Evolutionary conservation across 2,113 vertebrate species (phyloP).

Genomic region (Triplophysa siluroides): DNA sequence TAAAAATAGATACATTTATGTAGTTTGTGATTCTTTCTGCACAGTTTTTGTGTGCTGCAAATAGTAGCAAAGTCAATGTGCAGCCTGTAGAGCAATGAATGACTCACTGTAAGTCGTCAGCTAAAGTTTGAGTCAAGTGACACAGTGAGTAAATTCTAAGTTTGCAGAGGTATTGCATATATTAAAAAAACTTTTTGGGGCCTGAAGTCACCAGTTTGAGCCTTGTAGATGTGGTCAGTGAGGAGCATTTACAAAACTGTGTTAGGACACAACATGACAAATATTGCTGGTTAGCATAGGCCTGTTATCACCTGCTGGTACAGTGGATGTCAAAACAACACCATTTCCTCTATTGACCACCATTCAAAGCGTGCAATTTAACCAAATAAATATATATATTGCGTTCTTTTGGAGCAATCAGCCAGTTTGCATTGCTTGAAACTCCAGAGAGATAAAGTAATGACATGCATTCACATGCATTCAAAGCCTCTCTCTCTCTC

Average conservation of each 20-base stretch:
- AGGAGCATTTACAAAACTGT: background rate
- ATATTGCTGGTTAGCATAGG: too few relatives aligned
- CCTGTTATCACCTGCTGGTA: too few relatives aligned
- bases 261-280: background rate
- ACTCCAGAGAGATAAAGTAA: too few relatives aligned
- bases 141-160: background rate
- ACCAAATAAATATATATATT: too few relatives aligned
- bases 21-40: background rate
- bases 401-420: too few relatives aligned
- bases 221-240: background rate
- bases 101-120: slow-evolving; percentile 49
- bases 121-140: slow-evolving; percentile 54
- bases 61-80: slow-evolving; percentile 1
- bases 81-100: slow-evolving; percentile 11
- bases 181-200: slow-evolving; percentile 5
- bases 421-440: too few relatives aligned
- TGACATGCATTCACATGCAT: too few relatives aligned
- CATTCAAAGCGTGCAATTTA: too few relatives aligned
- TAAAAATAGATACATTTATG: background rate
- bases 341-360: too few relatives aligned
- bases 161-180: slow-evolving; percentile 23
- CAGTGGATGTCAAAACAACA: too few relatives aligned
- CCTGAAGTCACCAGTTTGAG: background rate
- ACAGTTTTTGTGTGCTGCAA: slow-evolving; percentile 10
- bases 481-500: background rate